Evolutionary conservation across 2,797 vertebrate genomes (phyloP).

Genomic region (Oryzias dopingdopingensis): DNA sequence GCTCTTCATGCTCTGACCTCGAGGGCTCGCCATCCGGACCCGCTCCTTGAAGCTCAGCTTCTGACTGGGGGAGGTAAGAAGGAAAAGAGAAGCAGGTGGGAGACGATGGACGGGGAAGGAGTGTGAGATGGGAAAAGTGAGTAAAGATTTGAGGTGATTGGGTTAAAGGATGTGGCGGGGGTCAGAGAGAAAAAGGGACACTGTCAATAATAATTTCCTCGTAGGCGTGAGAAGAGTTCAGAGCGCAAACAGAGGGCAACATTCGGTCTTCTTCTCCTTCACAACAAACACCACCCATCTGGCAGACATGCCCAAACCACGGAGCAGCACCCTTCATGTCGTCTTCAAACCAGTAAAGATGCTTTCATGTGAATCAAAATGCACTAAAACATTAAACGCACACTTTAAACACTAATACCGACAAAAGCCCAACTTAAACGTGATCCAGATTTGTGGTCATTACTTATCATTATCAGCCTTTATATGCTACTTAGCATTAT

Average conservation of each 20-base stretch:
- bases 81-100: slow-evolving; percentile 1
- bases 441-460: too few species aligned
- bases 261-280: slow-evolving; percentile 49
- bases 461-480: too few species aligned
- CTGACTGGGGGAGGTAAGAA: slow-evolving; percentile 79
- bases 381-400: too few species aligned
- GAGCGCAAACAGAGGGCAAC: slow-evolving; percentile 38
- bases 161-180: slow-evolving; percentile 9
- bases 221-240: slow-evolving; percentile 49
- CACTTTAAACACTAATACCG: too few species aligned
- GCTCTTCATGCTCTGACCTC: slow-evolving; percentile 95
- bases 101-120: slow-evolving; percentile 5
- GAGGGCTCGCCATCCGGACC: slow-evolving; percentile 95
- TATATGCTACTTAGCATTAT: too few species aligned
- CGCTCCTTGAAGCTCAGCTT: slow-evolving; percentile 98
- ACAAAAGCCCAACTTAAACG: too few species aligned
- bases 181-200: slow-evolving; percentile 33
- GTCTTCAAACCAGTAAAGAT: too few species aligned
- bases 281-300: slow-evolving; percentile 53
- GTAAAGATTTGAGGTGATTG: slow-evolving; percentile 16
- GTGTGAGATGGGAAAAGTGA: neutral
- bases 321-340: slow-evolving; percentile 22
- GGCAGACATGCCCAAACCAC: slow-evolving; percentile 55
- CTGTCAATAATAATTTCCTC: slow-evolving; percentile 56
- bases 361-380: too few species aligned